Conservation (phyloP, 2,888 invertebrate species). For the Pachliopta kotzebuea region DNA sequence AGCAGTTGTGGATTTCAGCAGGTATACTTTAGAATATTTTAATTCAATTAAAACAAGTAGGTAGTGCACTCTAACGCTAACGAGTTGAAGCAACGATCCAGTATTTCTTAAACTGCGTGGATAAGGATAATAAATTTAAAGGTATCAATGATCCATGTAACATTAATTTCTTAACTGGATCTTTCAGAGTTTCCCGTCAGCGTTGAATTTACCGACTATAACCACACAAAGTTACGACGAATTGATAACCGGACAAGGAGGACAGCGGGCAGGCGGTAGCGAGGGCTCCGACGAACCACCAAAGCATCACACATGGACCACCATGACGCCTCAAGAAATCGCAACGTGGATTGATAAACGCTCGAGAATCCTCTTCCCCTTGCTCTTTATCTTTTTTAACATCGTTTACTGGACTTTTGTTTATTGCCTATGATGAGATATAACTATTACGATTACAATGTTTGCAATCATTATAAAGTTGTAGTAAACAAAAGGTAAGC, state of each 20-base stretch:
- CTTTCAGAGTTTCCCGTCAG: conserved; percentile 83
- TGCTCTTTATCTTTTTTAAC: conserved; percentile 89
- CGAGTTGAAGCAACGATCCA: no score
- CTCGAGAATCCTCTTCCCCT: conserved; percentile 88
- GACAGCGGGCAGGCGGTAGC: conserved; percentile 54
- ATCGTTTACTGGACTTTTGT: conserved; percentile 89
- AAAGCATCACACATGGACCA: conserved; percentile 83
- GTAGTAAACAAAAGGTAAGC: neutral
- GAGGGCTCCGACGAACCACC: conserved; percentile 62
- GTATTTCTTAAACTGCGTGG: no score
- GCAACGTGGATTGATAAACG: conserved; percentile 93
- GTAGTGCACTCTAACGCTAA: no score
- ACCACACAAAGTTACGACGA: conserved; percentile 85
- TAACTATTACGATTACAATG: conserved; percentile 10
- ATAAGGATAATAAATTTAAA: no score
- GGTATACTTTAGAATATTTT: no score
- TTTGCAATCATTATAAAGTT: neutral
- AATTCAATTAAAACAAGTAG: no score
- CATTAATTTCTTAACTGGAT: neutral
- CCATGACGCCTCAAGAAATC: conserved; percentile 93
- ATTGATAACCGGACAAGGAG: conserved; percentile 52
- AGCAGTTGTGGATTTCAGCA: neutral
- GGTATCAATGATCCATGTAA: neutral
- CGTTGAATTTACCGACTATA: conserved; percentile 84
- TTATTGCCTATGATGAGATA: conserved; percentile 69